phyloP scores from a whole-genome alignment of 2,888 invertebrate species.

The Alviniconcha strummeri region DNA sequence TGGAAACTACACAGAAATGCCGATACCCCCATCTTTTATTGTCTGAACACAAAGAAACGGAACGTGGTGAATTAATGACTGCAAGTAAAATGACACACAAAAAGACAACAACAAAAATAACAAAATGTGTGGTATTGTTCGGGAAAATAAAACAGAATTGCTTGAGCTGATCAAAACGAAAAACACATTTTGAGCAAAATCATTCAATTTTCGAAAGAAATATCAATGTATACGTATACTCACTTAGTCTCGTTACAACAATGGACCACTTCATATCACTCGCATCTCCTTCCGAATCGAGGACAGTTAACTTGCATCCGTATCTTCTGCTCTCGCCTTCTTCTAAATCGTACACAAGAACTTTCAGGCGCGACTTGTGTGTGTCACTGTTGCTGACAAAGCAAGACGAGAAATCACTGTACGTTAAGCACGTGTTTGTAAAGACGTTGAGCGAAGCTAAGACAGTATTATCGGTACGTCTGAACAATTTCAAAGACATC shows the following conservation, averaged over 20 bases:
- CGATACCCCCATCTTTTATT: no score
- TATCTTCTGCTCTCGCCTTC: neutral
- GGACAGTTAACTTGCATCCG: neutral
- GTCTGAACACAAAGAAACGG: no score
- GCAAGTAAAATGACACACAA: no score
- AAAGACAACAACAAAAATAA: no score
- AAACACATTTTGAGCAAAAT: no score
- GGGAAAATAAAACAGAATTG: no score
- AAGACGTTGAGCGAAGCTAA: conserved; percentile 13
- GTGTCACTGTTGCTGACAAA: neutral
- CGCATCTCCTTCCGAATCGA: neutral
- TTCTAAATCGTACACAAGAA: conserved; percentile 17
- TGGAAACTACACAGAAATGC: no score
- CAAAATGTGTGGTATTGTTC: no score
- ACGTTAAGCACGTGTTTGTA: conserved; percentile 11
- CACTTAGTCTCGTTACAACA: neutral
- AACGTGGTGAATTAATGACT: no score
- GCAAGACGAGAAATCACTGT: conserved; percentile 20
- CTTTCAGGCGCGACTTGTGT: conserved; percentile 4
- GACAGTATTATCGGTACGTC: neutral
- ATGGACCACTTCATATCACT: no score
- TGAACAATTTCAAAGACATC: conserved; percentile 7
- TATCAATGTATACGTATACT: neutral
- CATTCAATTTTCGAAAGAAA: no score
- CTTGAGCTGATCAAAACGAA: no score